Evolutionary conservation across 2,113 vertebrate genomes (phyloP), one percentile per base, ranked within the genome.

Genomic region (Cyprinodon tularosa): DNA sequence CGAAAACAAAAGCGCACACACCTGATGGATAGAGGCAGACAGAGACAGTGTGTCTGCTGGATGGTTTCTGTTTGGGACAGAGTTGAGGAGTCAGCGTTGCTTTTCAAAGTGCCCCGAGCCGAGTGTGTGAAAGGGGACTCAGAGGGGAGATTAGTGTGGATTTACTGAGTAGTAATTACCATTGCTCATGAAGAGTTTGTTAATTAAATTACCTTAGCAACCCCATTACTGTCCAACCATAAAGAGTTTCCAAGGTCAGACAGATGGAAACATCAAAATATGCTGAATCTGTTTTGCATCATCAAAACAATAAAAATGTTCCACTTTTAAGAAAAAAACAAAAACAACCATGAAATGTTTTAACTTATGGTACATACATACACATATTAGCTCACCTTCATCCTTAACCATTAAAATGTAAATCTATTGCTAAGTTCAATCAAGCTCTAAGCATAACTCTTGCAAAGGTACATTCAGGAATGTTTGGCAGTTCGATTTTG

Each of bases 191-290:
- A 74, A 91, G 88, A 84, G 82, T 76, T 84, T 81, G 79, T 78
- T 92, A 94, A 94, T 94, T 94, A 85, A 94, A 93, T 93, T 90
- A 93, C 91, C 91, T 90, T 81, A 80, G 87, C 85, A 89, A 92
- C 78, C 80, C 72, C 4, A 68, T 80, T 69, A 83, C 81, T 75
- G 79, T 45, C 84, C 73, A 50, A 61, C 68, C 50, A 86, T 81
- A 87, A 72, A 81, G 39, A 79, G 13, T 60, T 50, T 12, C 48
- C 81, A 81, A 90, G 86, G 86, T 89, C 87, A 85, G 66, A 9
- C 2, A n/a, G 62, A 75, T 22, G 4, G 13, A 59, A 71, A 71
- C 70, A 42, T 83, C 39, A 62, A 22, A 66, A 65, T 40, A 50
- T 73, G 66, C 14, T 4, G 38, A 68, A 75, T 59, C 62, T 70